Evolutionary conservation across 2,113 vertebrate genomes (phyloP).

Genomic region (Enhydra lutris): DNA sequence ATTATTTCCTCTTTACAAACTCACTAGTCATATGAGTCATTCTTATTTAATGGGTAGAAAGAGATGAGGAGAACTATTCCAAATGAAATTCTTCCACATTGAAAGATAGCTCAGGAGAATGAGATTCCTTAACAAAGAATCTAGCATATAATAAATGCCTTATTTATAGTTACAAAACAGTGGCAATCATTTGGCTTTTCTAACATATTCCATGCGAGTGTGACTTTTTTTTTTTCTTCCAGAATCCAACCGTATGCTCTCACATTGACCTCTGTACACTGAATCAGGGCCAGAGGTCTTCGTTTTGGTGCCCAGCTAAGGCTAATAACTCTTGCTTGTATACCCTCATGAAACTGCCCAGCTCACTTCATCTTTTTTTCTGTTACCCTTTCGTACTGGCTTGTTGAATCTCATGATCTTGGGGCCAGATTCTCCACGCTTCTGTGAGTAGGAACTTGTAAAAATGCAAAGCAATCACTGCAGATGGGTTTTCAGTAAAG

Average conservation of each 20-base stretch:
- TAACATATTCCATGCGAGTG: not conserved
- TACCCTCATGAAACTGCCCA: not conserved
- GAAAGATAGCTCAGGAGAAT: not conserved
- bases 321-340: not conserved
- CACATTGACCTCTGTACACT: not conserved
- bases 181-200: not conserved
- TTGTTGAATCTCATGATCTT: not conserved
- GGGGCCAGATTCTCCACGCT: not conserved
- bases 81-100: not conserved
- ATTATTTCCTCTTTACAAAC: not conserved
- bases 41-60: not conserved
- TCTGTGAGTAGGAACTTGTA: not conserved
- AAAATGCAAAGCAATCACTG: not conserved
- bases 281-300: not conserved
- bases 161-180: not conserved
- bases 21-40: not conserved
- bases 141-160: not conserved
- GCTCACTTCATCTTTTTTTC: not conserved
- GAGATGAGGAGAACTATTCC: not conserved
- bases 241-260: not conserved
- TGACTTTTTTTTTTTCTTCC: not conserved
- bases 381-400: not conserved
- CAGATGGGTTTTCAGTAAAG: not conserved
- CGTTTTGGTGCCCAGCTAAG: not conserved
- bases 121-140: not conserved